phyloP scores from a whole-genome alignment of 2,888 invertebrate species.

The Temnothorax rugatulus region DNA sequence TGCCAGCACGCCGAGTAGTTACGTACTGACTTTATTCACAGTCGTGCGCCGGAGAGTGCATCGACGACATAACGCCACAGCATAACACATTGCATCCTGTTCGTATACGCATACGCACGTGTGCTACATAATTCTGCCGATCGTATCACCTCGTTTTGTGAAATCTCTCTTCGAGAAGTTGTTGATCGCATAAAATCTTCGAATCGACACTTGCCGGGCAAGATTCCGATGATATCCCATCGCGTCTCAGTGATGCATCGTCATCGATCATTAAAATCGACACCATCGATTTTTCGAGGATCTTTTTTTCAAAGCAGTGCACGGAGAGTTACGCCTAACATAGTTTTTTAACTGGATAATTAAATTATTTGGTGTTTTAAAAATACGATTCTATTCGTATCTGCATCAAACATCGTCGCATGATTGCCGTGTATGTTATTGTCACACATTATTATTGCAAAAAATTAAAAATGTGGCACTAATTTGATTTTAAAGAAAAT shows the following conservation, averaged over 20 bases:
- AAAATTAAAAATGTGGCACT: background rate
- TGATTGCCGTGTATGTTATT: background rate
- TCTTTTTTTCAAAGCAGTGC: slow-evolving; percentile 10
- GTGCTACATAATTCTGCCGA: slow-evolving; percentile 34
- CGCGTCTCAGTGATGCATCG: background rate
- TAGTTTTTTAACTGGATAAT: background rate
- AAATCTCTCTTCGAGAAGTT: slow-evolving; percentile 21
- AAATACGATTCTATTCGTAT: background rate
- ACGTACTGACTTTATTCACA: slow-evolving; percentile 80
- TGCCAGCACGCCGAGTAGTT: slow-evolving; percentile 83
- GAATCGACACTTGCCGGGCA: slow-evolving; percentile 10
- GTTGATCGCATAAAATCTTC: slow-evolving; percentile 41
- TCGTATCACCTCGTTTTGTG: slow-evolving; percentile 52
- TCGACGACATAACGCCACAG: slow-evolving; percentile 53
- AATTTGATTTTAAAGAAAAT: slow-evolving; percentile 4
- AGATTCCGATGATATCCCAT: slow-evolving; percentile 54
- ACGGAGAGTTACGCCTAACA: background rate
- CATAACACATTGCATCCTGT: slow-evolving; percentile 13
- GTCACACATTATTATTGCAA: background rate
- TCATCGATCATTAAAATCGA: background rate
- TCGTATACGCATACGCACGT: slow-evolving; percentile 32
- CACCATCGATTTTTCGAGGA: background rate
- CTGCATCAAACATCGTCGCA: background rate
- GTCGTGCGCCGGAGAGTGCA: slow-evolving; percentile 75
- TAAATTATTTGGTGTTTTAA: slow-evolving; percentile 4